Base-by-base conservation (phyloP, 2,113 vertebrate species). In the Ophthalmolycus amberensis region DNA sequence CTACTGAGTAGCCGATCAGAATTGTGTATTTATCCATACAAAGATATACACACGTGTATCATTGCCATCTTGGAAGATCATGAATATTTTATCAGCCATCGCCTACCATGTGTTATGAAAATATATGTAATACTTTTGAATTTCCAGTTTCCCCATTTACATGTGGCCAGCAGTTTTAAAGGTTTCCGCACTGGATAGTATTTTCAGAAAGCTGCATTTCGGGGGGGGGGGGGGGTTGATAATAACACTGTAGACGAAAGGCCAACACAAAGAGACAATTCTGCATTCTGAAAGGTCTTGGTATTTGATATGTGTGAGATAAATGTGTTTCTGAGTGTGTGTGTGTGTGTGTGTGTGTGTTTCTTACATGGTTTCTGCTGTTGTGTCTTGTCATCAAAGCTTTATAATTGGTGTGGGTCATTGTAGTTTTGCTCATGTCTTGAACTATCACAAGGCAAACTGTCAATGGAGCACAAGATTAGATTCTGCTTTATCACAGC, bases 401-500 rank as follows among this genome's bases (percentile, higher is more conserved):
- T 37, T 50, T 38, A 63, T 75, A 68, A 77, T 62, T 84, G 40
- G 60, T 38, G 18, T 20, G 20, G 65, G 40, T 76, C 79, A 83
- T 16, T 59, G 60, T 69, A 48, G 38, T 71, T 78, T 52, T 42
- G 9, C 63, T 83, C 52, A 32, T 69, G 75, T 85, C 80, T 76
- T 56, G 48, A 79, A 62, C 54, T 22, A 66, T 67, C 70, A 65
- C 48, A 48, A 60, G 59, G n/a, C 62, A 71, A 78, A 69, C 42
- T 46, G 70, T 83, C 76, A 84, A 11, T 63, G 37, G 59, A 71
- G 44, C 59, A 69, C 29, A 22, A 44, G 42, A 71, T 72, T 64
- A 58, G 16, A 71, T 83, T 63, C 48, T 86, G 60, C 73, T 85
- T 86, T 32, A 86, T 88, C 73, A 34, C 85, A 82, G 65, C 80